Evolutionary conservation across 2,797 vertebrate genomes (phyloP).

Genomic region (Oophaga sylvatica): DNA sequence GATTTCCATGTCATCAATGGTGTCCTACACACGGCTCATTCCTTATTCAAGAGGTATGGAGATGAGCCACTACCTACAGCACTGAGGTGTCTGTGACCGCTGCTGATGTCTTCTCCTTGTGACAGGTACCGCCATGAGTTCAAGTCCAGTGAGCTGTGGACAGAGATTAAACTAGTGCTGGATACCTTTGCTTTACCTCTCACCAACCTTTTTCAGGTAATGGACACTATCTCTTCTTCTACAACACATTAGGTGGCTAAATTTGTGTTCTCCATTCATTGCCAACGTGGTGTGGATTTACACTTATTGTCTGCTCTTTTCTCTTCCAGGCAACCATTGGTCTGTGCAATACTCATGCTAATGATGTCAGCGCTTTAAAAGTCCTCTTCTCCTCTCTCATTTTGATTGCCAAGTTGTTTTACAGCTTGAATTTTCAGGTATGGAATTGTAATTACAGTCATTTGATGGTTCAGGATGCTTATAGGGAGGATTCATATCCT

Average conservation of each 20-base stretch:
- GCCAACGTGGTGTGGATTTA: not conserved
- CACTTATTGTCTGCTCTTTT: conserved; percentile 1
- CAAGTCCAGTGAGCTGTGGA: conserved; percentile 97
- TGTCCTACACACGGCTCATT: conserved; percentile 94
- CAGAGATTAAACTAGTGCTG: conserved; percentile 96
- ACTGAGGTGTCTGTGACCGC: not conserved
- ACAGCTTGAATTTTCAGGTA: conserved; percentile 99
- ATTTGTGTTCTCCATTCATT: not conserved
- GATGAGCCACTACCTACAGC: not conserved
- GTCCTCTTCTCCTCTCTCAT: conserved; percentile 97
- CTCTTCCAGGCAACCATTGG: conserved; percentile 91
- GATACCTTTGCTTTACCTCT: conserved; percentile 95
- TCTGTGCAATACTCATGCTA: conserved; percentile 93
- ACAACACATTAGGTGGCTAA: too few species aligned
- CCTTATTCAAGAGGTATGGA: conserved; percentile 92
- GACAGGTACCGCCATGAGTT: conserved; percentile 96
- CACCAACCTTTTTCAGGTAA: conserved; percentile 96
- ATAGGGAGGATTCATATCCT: not conserved
- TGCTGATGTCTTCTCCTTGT: conserved; percentile 45
- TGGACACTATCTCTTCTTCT: too few species aligned
- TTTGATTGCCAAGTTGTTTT: conserved; percentile 95
- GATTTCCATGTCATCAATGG: conserved; percentile 98
- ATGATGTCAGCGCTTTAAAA: conserved; percentile 90
- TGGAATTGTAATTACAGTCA: conserved; percentile 59
- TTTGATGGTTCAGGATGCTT: not conserved